Evolutionary conservation across 2,888 invertebrate species (phyloP).

Genomic region (Drosophila formosana): DNA sequence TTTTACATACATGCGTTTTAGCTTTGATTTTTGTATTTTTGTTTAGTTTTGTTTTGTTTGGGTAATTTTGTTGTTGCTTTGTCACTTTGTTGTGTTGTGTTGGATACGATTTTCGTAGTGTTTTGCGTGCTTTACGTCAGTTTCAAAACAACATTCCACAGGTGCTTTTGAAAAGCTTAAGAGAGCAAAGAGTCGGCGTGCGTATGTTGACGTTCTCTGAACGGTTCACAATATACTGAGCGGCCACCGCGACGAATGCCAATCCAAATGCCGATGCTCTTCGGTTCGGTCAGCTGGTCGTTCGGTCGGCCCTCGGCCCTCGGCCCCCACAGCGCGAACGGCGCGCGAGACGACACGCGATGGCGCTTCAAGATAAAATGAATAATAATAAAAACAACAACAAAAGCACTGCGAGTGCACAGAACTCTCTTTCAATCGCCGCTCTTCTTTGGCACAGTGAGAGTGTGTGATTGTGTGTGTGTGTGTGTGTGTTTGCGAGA

Average conservation of each 20-base stretch:
- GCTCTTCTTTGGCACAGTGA: constrained; percentile 5
- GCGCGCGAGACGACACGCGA: constrained; percentile 36
- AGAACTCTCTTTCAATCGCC: constrained; percentile 8
- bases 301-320: constrained; percentile 1
- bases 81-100: constrained; percentile 27
- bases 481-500: constrained; percentile 11
- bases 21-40: background rate
- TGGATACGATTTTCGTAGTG: constrained; percentile 21
- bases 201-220: constrained; percentile 48
- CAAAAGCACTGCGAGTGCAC: constrained; percentile 10
- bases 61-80: constrained; percentile 5
- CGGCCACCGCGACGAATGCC: constrained; percentile 21
- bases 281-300: constrained; percentile 51
- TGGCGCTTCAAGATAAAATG: constrained; percentile 35
- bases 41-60: background rate
- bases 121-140: constrained; percentile 37
- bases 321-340: constrained; percentile 3
- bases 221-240: constrained; percentile 74
- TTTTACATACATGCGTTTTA: constrained; percentile 27
- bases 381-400: constrained; percentile 18
- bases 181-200: constrained; percentile 13
- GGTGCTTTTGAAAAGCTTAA: constrained; percentile 47
- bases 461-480: background rate
- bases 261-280: constrained; percentile 28
- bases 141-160: constrained; percentile 62